Base-by-base conservation (phyloP, 2,888 invertebrate species). In the Empis livida region DNA sequence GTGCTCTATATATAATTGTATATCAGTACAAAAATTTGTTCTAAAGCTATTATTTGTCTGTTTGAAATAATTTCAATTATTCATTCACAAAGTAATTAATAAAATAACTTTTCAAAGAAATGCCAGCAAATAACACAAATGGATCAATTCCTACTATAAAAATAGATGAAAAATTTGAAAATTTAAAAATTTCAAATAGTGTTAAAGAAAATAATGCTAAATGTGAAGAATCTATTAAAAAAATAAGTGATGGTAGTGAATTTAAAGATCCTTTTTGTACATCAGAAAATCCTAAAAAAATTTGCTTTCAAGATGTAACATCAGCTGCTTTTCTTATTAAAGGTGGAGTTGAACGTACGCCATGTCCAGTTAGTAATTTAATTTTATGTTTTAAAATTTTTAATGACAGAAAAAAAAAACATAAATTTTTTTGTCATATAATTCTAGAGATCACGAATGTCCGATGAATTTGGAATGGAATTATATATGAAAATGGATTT, bases 401-500 rank as follows among this genome's bases (percentile, higher is more conserved):
- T 3, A 35, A 35, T 4, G 3, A 35, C 3, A 35, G 14, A 15
- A 10, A 10, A 37, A 10, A 5, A 37, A 14, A 9, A 2, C 17
- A 41, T 16, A 41, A 14, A 15, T 13, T 32, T 11, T 14, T 47
- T 43, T 44, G 43, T 13, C 20, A 39, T 41, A 10, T 31, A 13
- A 9, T 48, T 64, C 71, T 32, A 94, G 92, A 80, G 76, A 71
- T 92, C 92, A 1, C 84, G 86, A 58, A 76, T 93, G 67, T 89
- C 92, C 1, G 72, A 77, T 4, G 61, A 77, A 42, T 80, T 81
- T 47, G 87, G 82, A 41, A 87, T 94, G 82, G 84, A 93, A 31
- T 76, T 96, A 53, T 95, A 80, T 68, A 76, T 95, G 57, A 96
- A 95, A 71, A 93, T 93, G 65, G 95, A 96, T 67, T 94, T 90